phyloP scores from a whole-genome alignment of 2,888 invertebrate species.

The Eubasilissa splendida region DNA sequence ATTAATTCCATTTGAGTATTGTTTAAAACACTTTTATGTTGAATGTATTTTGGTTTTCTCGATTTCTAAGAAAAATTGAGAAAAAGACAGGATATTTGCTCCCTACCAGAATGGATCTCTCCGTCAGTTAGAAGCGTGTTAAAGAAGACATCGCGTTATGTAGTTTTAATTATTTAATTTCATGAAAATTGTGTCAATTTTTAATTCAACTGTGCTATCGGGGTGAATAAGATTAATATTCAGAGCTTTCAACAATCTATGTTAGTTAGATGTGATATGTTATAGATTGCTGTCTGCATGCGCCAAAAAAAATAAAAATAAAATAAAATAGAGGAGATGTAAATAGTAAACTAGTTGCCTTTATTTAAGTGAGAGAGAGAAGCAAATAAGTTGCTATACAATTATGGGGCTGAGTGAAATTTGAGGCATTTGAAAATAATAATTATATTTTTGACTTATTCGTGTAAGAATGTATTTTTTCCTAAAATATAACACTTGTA shows the following conservation, averaged over 20 bases:
- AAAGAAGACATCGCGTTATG: too few species aligned
- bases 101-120: too few species aligned
- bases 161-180: too few species aligned
- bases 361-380: slow-evolving; percentile 21
- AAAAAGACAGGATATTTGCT: too few species aligned
- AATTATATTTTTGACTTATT: slow-evolving; percentile 14
- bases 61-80: too few species aligned
- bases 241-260: slow-evolving; percentile 42
- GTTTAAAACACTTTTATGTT: too few species aligned
- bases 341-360: slow-evolving; percentile 49
- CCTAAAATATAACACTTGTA: slow-evolving; percentile 12
- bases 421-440: neutral
- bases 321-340: slow-evolving; percentile 51
- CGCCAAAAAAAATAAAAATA: slow-evolving; percentile 56
- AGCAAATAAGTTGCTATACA: slow-evolving; percentile 35
- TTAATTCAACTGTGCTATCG: neutral
- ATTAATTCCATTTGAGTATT: too few species aligned
- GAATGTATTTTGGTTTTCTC: too few species aligned
- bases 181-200: too few species aligned
- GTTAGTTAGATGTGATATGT: slow-evolving; percentile 43
- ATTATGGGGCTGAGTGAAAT: neutral
- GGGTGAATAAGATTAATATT: neutral
- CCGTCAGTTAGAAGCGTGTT: too few species aligned
- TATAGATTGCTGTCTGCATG: slow-evolving; percentile 52
- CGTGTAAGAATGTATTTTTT: slow-evolving; percentile 32